Evolutionary conservation across 2,113 vertebrate species (phyloP).

Genomic region (Glaucomys volans): DNA sequence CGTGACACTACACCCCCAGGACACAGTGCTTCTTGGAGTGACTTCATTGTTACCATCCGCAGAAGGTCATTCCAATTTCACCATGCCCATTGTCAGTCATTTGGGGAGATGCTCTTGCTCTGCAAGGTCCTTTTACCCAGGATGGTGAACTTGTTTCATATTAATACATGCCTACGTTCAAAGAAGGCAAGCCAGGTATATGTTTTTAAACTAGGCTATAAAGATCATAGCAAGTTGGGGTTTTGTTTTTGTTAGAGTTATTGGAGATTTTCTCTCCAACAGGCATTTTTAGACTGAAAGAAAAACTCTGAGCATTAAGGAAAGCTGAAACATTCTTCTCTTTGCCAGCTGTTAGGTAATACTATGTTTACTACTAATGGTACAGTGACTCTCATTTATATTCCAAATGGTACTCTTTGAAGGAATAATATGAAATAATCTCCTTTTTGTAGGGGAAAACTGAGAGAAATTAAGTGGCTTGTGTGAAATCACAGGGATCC

Average conservation of each 20-base stretch:
- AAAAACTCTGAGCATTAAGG: not conserved
- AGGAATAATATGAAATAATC: not conserved
- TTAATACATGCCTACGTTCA: not conserved
- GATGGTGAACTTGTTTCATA: not conserved
- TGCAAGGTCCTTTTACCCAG: not conserved
- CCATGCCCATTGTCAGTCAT: not conserved
- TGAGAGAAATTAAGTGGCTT: constrained; percentile 4
- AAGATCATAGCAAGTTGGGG: not conserved
- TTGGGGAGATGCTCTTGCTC: not conserved
- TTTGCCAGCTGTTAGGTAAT: not conserved
- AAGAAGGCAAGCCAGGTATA: not conserved
- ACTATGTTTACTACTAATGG: not conserved
- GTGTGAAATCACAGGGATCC: not conserved
- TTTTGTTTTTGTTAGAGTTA: not conserved
- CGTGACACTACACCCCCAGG: not conserved
- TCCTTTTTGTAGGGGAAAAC: not conserved
- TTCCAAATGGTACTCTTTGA: not conserved
- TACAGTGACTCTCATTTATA: not conserved
- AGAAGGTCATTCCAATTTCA: not conserved
- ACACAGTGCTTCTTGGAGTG: not conserved
- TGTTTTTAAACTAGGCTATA: not conserved
- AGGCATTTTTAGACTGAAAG: constrained; percentile 6
- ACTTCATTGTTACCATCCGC: too few species aligned
- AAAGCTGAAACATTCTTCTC: not conserved
- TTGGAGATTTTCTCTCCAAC: not conserved